A percentile compares a stretch with the other conserved stretches of the same genome.
These are phyloP conservation scores for Eunapius fragilis DNA, from an alignment of 37 sponge, comb jelly and placozoan genomes.

Conservation along the genomic window DNA sequence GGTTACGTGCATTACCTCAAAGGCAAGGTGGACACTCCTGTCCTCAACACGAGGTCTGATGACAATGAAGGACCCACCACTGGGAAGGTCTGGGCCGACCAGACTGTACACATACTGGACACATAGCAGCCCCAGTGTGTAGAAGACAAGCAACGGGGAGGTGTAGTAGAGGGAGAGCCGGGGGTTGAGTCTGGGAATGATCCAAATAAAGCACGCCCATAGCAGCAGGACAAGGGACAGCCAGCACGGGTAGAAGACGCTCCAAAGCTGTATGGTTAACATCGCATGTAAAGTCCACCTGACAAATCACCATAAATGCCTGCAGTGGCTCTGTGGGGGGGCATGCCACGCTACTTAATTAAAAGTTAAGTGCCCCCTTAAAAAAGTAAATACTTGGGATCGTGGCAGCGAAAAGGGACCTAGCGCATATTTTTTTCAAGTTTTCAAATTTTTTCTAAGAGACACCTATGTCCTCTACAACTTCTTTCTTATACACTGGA, in stretches of 20 bases:
- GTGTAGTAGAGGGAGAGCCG: slow-evolving; percentile 49
- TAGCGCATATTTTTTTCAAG: no score
- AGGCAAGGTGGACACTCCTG: background rate
- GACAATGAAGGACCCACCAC: background rate
- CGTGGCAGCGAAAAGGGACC: no score
- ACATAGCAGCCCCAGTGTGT: slow-evolving; percentile 42
- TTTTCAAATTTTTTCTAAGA: no score
- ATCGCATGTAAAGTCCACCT: no score
- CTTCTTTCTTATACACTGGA: no score
- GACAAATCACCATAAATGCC: no score
- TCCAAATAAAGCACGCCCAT: slow-evolving; percentile 77
- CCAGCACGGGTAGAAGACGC: slow-evolving; percentile 75
- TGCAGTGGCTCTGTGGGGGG: no score
- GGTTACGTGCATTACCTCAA: no score
- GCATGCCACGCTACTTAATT: no score
- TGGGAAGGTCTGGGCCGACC: slow-evolving; percentile 7
- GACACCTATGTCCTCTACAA: no score
- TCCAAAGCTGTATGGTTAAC: slow-evolving; percentile 58
- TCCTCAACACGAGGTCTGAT: background rate
- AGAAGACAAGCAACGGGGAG: slow-evolving; percentile 60
- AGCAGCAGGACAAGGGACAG: slow-evolving; percentile 59
- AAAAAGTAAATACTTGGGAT: no score
- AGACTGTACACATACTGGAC: slow-evolving; percentile 60
- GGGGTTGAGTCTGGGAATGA: slow-evolving; percentile 51
- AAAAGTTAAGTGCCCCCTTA: no score